Evolutionary conservation across 2,888 invertebrate species (phyloP), one percentile per base, ranked within the genome.

Genomic region (Teleiodes luculella): DNA sequence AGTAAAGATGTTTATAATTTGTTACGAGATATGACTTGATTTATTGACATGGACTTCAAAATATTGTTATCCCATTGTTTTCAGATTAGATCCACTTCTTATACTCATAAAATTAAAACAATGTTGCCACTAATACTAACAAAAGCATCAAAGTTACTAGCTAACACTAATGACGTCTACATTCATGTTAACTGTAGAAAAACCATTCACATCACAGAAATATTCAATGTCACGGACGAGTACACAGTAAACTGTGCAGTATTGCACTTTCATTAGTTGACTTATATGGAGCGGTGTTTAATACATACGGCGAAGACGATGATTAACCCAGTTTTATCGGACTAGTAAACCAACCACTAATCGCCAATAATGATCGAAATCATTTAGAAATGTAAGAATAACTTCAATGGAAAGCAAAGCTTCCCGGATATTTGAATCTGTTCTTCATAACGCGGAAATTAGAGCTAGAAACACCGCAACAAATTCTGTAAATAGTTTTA

Each of bases 331-430:
- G 20, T 28, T 55, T 10, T 16, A 16, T 28, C 13, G 47, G 31
- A 35, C 37, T 39, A 10, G 51, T 39, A 47, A 54, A 52, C 55
- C 55, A 54, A 52, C 55, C 55, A 47, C 55, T 52, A 48, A 51
- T 46, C 37, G 33, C 24, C 28, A 6, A n/a, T 39, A 37, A 39
- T 39, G 48, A 48, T 39, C 8, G 43, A 31, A 43, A 54, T 54
- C 49, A 24, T 20, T 24, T 24, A 14, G 33, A n/a, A 10, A 11
- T 8, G 18, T 16, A 30, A 45, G 33, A 37, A 6, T 51, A 46
- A n/a, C 37, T 20, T 10, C 33, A 28, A 37, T 41, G 16, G 18
- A 41, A 10, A 14, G 16, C 13, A 14, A 37, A 18, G 14, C 45
- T 55, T 52, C 47, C 55, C 52, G 55, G 55, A 55, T 50, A 50